These are phyloP conservation scores for Monochamus alternatus DNA, from an alignment of 2,888 invertebrate species.

Conservation along the genomic window DNA sequence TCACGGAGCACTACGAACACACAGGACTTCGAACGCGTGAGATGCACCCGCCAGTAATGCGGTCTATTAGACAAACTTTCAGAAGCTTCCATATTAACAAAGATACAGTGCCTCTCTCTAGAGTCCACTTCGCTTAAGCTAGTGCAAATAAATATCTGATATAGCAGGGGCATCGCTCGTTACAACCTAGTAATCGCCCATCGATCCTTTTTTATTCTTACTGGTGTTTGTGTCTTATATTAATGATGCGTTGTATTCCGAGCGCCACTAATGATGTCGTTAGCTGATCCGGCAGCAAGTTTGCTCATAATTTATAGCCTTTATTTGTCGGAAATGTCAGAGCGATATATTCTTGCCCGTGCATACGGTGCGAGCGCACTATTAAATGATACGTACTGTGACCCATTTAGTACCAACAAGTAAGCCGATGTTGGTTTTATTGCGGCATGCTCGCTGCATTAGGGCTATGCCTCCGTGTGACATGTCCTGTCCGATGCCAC, in stretches of 20 bases:
- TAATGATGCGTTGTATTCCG: constrained; percentile 31
- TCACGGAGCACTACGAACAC: too few relatives aligned
- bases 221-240: constrained; percentile 23
- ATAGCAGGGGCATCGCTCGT: background rate
- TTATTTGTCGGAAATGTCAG: constrained; percentile 30
- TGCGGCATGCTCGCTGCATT: background rate
- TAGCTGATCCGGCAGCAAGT: constrained; percentile 21
- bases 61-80: too few relatives aligned
- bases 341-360: constrained; percentile 14
- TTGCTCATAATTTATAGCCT: constrained; percentile 28
- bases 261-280: constrained; percentile 35
- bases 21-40: too few relatives aligned
- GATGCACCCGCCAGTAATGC: too few relatives aligned
- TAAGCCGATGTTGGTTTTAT: background rate
- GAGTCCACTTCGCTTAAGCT: too few relatives aligned
- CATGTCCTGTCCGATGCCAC: background rate
- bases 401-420: constrained; percentile 12
- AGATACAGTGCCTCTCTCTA: too few relatives aligned
- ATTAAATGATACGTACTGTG: constrained; percentile 17
- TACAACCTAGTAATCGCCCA: background rate
- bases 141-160: too few relatives aligned
- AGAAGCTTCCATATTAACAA: too few relatives aligned
- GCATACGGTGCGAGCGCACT: background rate
- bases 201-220: constrained; percentile 15
- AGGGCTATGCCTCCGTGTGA: background rate